phyloP scores from a whole-genome alignment of 1,140 invertebrate genomes.

The Bombyx mori region DNA sequence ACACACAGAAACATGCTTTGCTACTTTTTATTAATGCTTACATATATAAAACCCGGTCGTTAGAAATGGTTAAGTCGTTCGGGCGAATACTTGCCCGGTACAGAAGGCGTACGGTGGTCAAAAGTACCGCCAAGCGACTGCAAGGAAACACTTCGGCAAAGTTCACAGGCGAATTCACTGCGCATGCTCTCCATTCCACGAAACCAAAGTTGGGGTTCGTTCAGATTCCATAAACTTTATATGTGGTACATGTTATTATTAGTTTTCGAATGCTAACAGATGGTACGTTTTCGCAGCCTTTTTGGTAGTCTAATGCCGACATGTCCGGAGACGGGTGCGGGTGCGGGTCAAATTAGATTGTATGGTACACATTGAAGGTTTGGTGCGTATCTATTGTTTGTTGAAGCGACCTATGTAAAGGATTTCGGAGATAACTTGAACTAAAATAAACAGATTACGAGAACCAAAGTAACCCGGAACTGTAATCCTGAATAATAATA shows the following conservation, averaged over 20 bases:
- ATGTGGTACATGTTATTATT: not conserved
- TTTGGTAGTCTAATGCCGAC: too few relatives aligned
- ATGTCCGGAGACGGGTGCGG: too few relatives aligned
- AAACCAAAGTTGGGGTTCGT: slow-evolving; percentile 8
- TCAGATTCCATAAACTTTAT: slow-evolving; percentile 8
- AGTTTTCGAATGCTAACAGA: too few relatives aligned
- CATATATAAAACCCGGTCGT: slow-evolving; percentile 53
- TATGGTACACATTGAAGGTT: too few relatives aligned
- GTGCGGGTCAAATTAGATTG: too few relatives aligned
- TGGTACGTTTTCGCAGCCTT: too few relatives aligned
- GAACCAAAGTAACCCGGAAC: too few relatives aligned
- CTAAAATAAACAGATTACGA: too few relatives aligned
- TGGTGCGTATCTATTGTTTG: too few relatives aligned
- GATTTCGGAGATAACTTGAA: too few relatives aligned
- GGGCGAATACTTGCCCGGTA: slow-evolving; percentile 21
- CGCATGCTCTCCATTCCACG: slow-evolving; percentile 1
- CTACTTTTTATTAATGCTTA: slow-evolving; percentile 51
- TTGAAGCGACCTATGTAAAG: too few relatives aligned
- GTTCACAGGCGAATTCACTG: not conserved
- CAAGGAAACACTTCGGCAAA: slow-evolving; percentile 12
- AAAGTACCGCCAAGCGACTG: slow-evolving; percentile 18
- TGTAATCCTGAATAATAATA: too few relatives aligned
- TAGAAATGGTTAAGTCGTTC: slow-evolving; percentile 28
- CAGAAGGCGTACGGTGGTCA: slow-evolving; percentile 27
- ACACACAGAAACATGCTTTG: slow-evolving; percentile 50